Evolutionary conservation across 2,797 vertebrate genomes (phyloP).

Genomic region (Alfaro cultratus): DNA sequence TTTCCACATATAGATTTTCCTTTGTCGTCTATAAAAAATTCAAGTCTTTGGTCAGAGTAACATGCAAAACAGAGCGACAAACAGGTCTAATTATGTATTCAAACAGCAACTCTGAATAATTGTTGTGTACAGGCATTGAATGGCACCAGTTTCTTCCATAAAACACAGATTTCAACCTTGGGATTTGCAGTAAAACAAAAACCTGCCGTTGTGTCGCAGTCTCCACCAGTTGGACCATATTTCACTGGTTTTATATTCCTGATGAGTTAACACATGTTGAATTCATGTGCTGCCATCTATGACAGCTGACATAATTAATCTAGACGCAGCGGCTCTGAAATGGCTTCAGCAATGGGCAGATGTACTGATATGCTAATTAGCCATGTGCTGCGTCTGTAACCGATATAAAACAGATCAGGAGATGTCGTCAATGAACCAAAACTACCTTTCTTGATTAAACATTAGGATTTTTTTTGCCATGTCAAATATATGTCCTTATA

Average conservation of each 20-base stretch:
- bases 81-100: background rate
- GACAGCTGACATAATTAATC: background rate
- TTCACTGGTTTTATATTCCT: background rate
- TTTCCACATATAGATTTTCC: background rate
- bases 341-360: background rate
- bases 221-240: background rate
- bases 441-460: background rate
- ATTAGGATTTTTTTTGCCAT: background rate
- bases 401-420: background rate
- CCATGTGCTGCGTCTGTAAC: background rate
- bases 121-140: background rate
- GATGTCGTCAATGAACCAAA: background rate
- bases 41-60: background rate
- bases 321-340: background rate
- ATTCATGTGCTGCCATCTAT: background rate
- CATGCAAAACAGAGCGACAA: background rate
- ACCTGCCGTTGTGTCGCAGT: background rate
- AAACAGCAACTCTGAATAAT: background rate
- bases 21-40: background rate
- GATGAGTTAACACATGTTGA: slow-evolving; percentile 3
- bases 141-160: background rate
- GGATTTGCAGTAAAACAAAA: background rate
- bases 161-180: background rate
- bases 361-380: slow-evolving; percentile 15
- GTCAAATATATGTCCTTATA: background rate